phyloP scores from a whole-genome alignment of 2,888 invertebrate species.

The Drosophila glabriapex region DNA sequence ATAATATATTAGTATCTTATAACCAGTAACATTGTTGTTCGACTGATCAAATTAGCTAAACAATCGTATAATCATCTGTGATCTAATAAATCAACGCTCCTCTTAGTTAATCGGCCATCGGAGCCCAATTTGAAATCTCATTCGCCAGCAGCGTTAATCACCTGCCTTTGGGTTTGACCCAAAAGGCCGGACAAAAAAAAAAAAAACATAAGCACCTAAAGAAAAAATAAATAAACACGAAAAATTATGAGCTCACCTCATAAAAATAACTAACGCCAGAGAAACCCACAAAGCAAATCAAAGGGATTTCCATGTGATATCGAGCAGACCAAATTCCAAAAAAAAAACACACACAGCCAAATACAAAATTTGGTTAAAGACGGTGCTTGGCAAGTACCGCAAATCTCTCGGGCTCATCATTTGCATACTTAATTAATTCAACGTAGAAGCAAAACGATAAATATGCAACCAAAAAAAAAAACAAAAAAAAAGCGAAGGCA shows the following conservation, averaged over 20 bases:
- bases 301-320: constrained; percentile 70
- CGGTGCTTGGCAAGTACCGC: constrained; percentile 80
- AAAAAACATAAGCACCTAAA: constrained; percentile 8
- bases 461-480: constrained; percentile 39
- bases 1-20: background rate
- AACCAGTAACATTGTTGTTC: background rate
- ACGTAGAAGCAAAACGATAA: constrained; percentile 46
- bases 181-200: constrained; percentile 36
- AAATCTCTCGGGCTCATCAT: constrained; percentile 60
- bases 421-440: constrained; percentile 79
- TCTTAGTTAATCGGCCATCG: constrained; percentile 25
- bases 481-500: constrained; percentile 19
- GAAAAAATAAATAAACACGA: constrained; percentile 37
- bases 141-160: constrained; percentile 48
- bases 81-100: constrained; percentile 29
- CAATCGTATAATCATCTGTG: constrained; percentile 1
- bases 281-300: constrained; percentile 20
- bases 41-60: constrained; percentile 4
- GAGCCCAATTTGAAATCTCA: constrained; percentile 13
- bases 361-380: constrained; percentile 14
- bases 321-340: constrained; percentile 61
- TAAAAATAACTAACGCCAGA: constrained; percentile 69
- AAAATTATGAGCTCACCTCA: constrained; percentile 79
- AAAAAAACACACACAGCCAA: background rate
- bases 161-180: constrained; percentile 55